A percentile compares a stretch with the other conserved stretches of the same genome.
These are phyloP conservation scores for Mobula birostris DNA, from an alignment of 2,113 vertebrate genomes.

Conservation along the genomic window DNA sequence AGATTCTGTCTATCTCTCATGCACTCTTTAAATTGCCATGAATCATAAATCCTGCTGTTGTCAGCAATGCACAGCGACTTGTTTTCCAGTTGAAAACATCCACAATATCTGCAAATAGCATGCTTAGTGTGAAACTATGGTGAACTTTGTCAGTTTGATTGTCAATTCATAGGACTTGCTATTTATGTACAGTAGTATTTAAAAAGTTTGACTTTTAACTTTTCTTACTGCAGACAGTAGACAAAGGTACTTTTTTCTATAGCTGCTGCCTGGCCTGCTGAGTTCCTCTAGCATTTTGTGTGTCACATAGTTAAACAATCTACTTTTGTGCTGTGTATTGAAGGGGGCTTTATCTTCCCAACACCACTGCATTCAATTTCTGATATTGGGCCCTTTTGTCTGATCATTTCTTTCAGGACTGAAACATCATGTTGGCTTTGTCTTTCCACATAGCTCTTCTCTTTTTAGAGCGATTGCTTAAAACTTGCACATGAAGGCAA, in stretches of 20 bases:
- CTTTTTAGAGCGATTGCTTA: background rate
- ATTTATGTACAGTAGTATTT: background rate
- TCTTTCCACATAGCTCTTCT: background rate
- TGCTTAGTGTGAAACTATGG: too few relatives aligned
- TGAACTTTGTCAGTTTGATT: background rate
- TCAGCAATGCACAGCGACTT: too few relatives aligned
- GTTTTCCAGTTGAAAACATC: too few relatives aligned
- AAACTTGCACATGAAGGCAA: background rate
- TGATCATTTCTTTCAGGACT: background rate
- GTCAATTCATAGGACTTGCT: background rate
- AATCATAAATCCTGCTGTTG: too few relatives aligned
- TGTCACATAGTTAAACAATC: background rate
- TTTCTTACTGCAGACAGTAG: background rate
- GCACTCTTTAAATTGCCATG: too few relatives aligned
- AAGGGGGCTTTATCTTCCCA: background rate
- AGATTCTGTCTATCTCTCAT: too few relatives aligned
- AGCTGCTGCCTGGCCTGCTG: too few relatives aligned
- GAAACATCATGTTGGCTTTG: background rate
- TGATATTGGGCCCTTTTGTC: background rate
- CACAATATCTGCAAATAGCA: too few relatives aligned
- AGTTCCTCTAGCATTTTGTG: too few relatives aligned
- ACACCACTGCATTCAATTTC: background rate
- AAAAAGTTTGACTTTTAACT: background rate
- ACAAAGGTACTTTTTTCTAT: too few relatives aligned
- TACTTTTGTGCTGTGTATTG: background rate